phyloP scores from a whole-genome alignment of 2,113 vertebrate species.

The Pycnonotus jocosus region DNA sequence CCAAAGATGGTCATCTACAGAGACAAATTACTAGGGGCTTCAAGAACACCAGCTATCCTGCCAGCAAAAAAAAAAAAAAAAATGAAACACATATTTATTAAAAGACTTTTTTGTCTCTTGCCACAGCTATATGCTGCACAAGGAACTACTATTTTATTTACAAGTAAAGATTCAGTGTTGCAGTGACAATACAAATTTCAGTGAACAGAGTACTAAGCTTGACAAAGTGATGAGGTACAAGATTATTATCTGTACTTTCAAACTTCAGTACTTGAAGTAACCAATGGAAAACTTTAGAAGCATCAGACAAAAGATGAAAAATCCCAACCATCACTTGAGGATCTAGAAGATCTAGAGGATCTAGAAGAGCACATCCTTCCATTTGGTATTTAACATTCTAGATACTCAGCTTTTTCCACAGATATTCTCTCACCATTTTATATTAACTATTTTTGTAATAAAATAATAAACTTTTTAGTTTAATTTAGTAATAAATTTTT shows the following conservation, averaged over 20 bases:
- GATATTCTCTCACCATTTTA: background rate
- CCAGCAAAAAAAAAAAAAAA: background rate
- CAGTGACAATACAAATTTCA: background rate
- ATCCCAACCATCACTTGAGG: background rate
- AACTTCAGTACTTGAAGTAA: background rate
- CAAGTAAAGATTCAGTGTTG: background rate
- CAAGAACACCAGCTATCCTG: background rate
- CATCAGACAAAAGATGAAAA: background rate
- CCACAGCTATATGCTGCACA: background rate
- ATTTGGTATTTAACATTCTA: background rate
- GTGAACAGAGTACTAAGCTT: background rate
- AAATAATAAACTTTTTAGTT: background rate
- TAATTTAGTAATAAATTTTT: background rate
- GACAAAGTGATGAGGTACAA: background rate
- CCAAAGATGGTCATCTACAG: background rate
- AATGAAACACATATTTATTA: background rate
- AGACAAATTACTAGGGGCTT: background rate
- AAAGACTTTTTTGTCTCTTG: background rate
- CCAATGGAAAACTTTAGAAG: background rate
- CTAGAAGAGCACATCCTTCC: background rate
- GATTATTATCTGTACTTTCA: background rate
- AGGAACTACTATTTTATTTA: background rate
- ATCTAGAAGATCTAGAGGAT: background rate
- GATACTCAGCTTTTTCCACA: background rate
- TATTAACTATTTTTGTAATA: background rate